phyloP scores from a whole-genome alignment of 2,113 vertebrate genomes.

The Gadus macrocephalus region DNA sequence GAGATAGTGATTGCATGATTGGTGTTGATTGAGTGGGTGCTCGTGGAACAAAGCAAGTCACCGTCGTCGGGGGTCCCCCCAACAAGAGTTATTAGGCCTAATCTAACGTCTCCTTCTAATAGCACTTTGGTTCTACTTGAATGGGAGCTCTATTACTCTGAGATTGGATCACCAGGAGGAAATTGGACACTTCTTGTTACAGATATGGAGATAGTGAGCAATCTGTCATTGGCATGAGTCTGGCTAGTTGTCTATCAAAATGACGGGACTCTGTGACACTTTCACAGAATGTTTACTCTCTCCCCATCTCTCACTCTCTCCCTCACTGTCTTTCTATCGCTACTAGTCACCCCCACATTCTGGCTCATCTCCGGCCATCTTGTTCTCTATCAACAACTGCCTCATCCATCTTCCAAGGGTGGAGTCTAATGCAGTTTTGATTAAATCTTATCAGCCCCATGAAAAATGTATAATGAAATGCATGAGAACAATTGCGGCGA shows the following conservation, averaged over 20 bases:
- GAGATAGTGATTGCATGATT: not conserved
- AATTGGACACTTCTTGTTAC: slow-evolving; percentile 49
- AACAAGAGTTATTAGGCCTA: too few relatives aligned
- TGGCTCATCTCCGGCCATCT: too few relatives aligned
- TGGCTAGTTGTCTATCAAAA: slow-evolving; percentile 48
- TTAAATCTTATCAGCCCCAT: too few relatives aligned
- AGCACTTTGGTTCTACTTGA: slow-evolving; percentile 17
- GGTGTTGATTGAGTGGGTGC: slow-evolving; percentile 37
- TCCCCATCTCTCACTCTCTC: not conserved
- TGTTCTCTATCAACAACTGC: too few relatives aligned
- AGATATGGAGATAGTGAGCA: slow-evolving; percentile 41
- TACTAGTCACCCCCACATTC: too few relatives aligned
- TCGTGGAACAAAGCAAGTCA: not conserved
- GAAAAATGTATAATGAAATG: too few relatives aligned
- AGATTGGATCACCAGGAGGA: slow-evolving; percentile 43
- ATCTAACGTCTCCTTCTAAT: slow-evolving; percentile 29
- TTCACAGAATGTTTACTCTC: not conserved
- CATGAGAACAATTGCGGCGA: too few relatives aligned
- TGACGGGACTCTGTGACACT: slow-evolving; percentile 34
- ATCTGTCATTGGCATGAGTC: slow-evolving; percentile 41
- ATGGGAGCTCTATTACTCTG: slow-evolving; percentile 38
- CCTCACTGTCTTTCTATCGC: not conserved
- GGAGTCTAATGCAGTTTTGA: too few relatives aligned
- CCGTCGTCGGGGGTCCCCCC: not conserved
- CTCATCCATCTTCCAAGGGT: too few relatives aligned